Evolutionary conservation across 2,888 invertebrate species (phyloP).

Genomic region (Mesorhabditis sp.): DNA sequence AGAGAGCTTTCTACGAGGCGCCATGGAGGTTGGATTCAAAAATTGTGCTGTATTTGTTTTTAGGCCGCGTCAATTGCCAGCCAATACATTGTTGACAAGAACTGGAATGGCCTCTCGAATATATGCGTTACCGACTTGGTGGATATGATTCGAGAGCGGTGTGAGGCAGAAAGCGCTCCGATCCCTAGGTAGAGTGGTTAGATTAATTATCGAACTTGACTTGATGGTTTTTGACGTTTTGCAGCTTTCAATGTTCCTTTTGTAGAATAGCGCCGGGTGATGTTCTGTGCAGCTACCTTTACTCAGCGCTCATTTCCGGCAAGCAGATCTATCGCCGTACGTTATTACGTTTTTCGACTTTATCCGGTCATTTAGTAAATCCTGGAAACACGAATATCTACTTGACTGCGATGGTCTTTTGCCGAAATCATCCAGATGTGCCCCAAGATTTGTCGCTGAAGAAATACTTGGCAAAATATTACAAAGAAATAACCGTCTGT

Average conservation of each 20-base stretch:
- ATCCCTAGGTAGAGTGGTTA: background rate
- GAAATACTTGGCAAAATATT: slow-evolving; percentile 23
- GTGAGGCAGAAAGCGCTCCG: background rate
- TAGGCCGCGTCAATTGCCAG: background rate
- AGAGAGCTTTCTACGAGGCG: background rate
- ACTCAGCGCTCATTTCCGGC: slow-evolving; percentile 32
- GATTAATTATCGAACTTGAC: no score
- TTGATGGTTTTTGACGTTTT: background rate
- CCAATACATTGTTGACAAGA: background rate
- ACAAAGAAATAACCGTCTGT: slow-evolving; percentile 21
- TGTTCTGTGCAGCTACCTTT: slow-evolving; percentile 30
- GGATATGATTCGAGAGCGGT: background rate
- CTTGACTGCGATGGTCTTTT: slow-evolving; percentile 31
- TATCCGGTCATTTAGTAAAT: slow-evolving; percentile 21
- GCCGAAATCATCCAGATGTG: slow-evolving; percentile 21
- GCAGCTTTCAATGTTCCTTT: background rate
- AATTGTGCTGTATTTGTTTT: background rate
- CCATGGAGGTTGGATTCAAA: background rate
- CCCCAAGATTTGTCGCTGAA: slow-evolving; percentile 20
- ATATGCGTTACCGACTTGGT: background rate
- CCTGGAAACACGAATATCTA: slow-evolving; percentile 29
- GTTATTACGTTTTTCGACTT: slow-evolving; percentile 9
- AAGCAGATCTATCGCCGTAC: slow-evolving; percentile 32
- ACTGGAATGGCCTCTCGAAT: slow-evolving; percentile 2
- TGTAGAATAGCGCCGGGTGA: slow-evolving; percentile 22